Conservation (phyloP, 2,888 invertebrate species). For the Drosophila austrosaltans region DNA sequence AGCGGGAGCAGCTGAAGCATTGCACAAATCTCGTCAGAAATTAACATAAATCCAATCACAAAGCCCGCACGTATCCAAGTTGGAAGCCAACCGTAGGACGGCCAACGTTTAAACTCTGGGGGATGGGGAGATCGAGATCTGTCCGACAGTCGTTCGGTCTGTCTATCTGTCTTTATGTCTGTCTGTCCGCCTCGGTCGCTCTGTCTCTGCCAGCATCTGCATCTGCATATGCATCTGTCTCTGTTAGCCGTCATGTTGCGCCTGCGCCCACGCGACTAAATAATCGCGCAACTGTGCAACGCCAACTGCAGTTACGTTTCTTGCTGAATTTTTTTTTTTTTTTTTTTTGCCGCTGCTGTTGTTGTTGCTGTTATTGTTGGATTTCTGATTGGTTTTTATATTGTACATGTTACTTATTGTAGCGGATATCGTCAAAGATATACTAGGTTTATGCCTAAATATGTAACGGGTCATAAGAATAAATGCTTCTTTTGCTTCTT, state of each 20-base stretch:
- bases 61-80: conserved; percentile 65
- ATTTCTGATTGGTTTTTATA: conserved; percentile 32
- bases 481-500: conserved; percentile 4
- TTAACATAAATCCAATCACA: conserved; percentile 78
- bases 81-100: conserved; percentile 67
- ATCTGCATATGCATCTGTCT: conserved; percentile 48
- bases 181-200: conserved; percentile 42
- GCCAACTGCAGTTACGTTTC: conserved; percentile 75
- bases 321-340: conserved; percentile 68
- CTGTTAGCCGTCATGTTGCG: conserved; percentile 75
- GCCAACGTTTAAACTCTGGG: conserved; percentile 58
- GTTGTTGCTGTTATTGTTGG: conserved; percentile 28
- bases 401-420: conserved; percentile 19
- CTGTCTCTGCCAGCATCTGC: conserved; percentile 23
- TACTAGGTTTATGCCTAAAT: not conserved
- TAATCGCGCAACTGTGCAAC: conserved; percentile 51
- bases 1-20: conserved; percentile 62
- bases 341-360: conserved; percentile 40
- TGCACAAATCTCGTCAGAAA: conserved; percentile 77
- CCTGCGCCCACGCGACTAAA: conserved; percentile 67
- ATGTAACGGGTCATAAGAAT: conserved; percentile 1
- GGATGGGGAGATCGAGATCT: conserved; percentile 33
- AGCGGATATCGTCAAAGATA: not conserved
- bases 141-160: conserved; percentile 12
- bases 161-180: conserved; percentile 32